Conservation (phyloP, 1,140 invertebrate genomes). For the Kradibia gibbosae region DNA sequence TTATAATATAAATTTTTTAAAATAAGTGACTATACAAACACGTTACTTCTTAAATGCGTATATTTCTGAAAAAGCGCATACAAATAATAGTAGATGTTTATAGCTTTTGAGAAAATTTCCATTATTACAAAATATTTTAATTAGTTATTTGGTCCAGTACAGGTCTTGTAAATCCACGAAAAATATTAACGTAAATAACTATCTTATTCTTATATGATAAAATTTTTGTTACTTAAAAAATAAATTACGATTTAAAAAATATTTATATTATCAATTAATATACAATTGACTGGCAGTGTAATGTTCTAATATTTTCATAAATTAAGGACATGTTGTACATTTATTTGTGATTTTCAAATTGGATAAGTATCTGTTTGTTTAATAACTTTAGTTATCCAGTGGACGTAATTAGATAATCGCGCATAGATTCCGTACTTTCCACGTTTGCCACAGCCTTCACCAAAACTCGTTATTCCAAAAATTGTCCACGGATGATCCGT, state of each 20-base stretch:
- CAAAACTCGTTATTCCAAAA: constrained; percentile 94
- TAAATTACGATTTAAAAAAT: constrained; percentile 41
- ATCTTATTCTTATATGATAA: not conserved
- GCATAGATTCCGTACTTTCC: constrained; percentile 95
- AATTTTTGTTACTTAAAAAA: constrained; percentile 34
- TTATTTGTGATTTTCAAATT: constrained; percentile 14
- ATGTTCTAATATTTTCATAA: constrained; percentile 21
- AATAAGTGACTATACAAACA: not conserved
- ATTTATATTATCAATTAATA: not conserved
- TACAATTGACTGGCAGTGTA: constrained; percentile 16
- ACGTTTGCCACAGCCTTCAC: constrained; percentile 91
- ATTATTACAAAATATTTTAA: constrained; percentile 20
- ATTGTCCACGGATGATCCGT: constrained; percentile 80
- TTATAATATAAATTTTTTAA: not conserved
- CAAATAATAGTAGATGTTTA: constrained; percentile 24
- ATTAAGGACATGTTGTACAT: constrained; percentile 19
- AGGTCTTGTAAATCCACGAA: constrained; percentile 21
- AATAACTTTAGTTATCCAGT: constrained; percentile 85
- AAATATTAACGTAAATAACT: constrained; percentile 21
- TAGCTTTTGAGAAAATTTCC: not conserved
- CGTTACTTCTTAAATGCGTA: not conserved
- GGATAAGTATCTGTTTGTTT: constrained; percentile 60
- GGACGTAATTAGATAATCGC: constrained; percentile 86
- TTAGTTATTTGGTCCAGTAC: constrained; percentile 41
- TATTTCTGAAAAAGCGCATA: constrained; percentile 42